Percentiles rank a stretch among this genome's conserved stretches.
Evolutionary conservation across 1,140 invertebrate species (phyloP).

Genomic region (Philopotamus ludificatus): DNA sequence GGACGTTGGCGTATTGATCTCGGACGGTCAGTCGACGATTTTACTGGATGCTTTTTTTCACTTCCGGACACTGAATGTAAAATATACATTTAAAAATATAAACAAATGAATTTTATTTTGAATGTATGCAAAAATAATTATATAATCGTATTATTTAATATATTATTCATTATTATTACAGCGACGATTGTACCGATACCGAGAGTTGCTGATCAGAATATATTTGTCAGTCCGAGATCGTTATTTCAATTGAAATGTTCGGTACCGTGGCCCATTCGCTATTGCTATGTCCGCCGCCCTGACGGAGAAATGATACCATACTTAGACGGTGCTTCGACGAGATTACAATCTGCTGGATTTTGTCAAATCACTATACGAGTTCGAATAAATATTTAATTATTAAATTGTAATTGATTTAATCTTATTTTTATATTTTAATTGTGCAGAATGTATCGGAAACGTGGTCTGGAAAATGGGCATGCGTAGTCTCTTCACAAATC

Average conservation of each 20-base stretch:
- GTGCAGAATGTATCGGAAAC: too few relatives aligned
- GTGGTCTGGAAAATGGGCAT: too few relatives aligned
- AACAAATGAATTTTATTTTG: background rate
- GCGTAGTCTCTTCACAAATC: too few relatives aligned
- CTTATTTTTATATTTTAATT: too few relatives aligned
- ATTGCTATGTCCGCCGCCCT: conserved; percentile 30
- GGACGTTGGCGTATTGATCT: conserved; percentile 36
- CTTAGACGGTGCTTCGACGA: background rate
- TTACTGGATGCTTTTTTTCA: conserved; percentile 34
- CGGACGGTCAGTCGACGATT: conserved; percentile 22
- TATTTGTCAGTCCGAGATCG: too few relatives aligned
- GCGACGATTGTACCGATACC: too few relatives aligned
- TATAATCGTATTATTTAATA: background rate
- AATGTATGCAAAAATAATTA: background rate
- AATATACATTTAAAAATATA: conserved; percentile 5
- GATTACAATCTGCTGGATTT: conserved; percentile 15
- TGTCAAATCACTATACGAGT: conserved; percentile 24
- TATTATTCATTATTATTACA: too few relatives aligned
- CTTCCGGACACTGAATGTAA: conserved; percentile 2
- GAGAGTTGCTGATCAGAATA: too few relatives aligned
- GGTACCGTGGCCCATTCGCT: conserved; percentile 32
- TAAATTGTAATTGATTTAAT: background rate
- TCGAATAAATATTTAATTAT: background rate
- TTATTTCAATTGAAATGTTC: conserved; percentile 25
- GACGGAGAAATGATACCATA: conserved; percentile 7